phyloP scores from a whole-genome alignment of 2,888 invertebrate species.

The Drosophila algonquin region DNA sequence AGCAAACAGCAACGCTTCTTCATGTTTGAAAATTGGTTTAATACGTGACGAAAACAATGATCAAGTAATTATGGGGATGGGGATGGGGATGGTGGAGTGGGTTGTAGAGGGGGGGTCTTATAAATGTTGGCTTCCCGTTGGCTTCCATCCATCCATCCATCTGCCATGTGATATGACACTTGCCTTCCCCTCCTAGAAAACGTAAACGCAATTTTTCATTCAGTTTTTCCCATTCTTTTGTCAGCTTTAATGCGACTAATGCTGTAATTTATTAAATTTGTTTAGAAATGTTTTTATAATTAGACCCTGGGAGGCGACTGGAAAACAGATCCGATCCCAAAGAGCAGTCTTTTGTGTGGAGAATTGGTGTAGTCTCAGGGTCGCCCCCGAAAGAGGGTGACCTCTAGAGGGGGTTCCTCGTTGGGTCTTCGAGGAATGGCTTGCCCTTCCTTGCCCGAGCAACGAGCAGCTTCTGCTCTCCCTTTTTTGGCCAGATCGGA shows the following conservation, averaged over 20 bases:
- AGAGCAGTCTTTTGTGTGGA: too few relatives aligned
- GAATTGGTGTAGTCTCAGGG: too few relatives aligned
- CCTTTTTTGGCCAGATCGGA: neutral
- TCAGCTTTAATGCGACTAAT: conserved; percentile 33
- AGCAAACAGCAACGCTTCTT: conserved; percentile 33
- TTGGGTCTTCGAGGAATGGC: too few relatives aligned
- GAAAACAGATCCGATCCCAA: too few relatives aligned
- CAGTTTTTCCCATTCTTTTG: conserved; percentile 40
- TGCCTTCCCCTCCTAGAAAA: conserved; percentile 10
- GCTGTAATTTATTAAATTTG: conserved; percentile 48
- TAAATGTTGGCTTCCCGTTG: conserved; percentile 44
- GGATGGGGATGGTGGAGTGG: neutral
- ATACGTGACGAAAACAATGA: conserved; percentile 70
- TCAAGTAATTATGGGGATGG: conserved; percentile 62
- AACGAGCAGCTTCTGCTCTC: too few relatives aligned
- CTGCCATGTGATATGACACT: conserved; percentile 44
- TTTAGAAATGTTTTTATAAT: conserved; percentile 59
- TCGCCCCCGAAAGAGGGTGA: too few relatives aligned
- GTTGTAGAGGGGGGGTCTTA: neutral
- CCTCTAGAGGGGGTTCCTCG: too few relatives aligned
- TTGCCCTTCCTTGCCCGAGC: too few relatives aligned
- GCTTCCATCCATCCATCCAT: neutral
- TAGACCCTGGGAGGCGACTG: neutral
- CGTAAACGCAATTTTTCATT: conserved; percentile 25
- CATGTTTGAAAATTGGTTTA: conserved; percentile 56